Evolutionary conservation across 2,797 vertebrate genomes (phyloP).

Genomic region (Fratercula arctica): DNA sequence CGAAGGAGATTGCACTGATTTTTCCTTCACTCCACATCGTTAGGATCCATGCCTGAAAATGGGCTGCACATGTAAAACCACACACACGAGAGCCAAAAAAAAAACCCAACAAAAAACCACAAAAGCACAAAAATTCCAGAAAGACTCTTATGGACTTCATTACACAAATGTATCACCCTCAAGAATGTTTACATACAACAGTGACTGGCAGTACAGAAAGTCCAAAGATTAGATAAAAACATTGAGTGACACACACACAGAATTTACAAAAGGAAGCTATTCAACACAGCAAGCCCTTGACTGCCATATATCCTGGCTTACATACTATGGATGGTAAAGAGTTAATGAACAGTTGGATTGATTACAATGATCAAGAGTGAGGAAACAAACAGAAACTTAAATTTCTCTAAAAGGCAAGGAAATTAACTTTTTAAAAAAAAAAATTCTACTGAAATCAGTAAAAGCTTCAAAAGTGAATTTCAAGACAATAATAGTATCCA

Average conservation of each 20-base stretch:
- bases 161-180: not conserved
- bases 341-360: not conserved
- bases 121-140: not conserved
- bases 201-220: not conserved
- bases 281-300: not conserved
- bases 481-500: not conserved
- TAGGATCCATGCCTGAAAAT: not conserved
- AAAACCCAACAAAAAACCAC: accelerated
- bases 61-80: not conserved
- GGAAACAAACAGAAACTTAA: not conserved
- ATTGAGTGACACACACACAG: not conserved
- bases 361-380: not conserved
- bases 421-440: not conserved
- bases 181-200: not conserved
- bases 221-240: not conserved
- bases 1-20: not conserved
- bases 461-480: not conserved
- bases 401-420: not conserved
- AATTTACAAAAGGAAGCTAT: not conserved
- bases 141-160: not conserved
- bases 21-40: not conserved
- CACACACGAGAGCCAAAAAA: accelerated
- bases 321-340: not conserved
- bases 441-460: not conserved
- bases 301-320: not conserved